A percentile compares a stretch with the other conserved stretches of the same genome.
These are phyloP conservation scores for Neodiprion pinetum DNA, from an alignment of 1,140 invertebrate species.

Conservation along the genomic window DNA sequence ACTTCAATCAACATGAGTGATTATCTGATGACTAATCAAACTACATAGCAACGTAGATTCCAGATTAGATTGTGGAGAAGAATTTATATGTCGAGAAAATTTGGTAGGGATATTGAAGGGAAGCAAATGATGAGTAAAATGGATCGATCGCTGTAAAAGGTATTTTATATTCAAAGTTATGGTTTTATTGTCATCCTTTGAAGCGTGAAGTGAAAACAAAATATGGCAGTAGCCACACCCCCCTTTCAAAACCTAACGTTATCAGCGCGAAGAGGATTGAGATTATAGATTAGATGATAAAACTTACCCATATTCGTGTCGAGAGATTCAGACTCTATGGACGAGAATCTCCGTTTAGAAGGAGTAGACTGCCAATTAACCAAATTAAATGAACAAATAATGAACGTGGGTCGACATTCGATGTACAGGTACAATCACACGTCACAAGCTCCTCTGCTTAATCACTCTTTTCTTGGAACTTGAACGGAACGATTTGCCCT, in stretches of 20 bases:
- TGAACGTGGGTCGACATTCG: slow-evolving; percentile 1
- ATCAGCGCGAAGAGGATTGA: background rate
- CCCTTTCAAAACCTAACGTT: background rate
- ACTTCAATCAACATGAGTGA: background rate
- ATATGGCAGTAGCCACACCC: slow-evolving; percentile 1
- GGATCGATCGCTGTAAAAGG: no score
- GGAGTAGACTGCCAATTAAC: background rate
- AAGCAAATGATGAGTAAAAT: no score
- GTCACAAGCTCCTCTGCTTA: background rate
- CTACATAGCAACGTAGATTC: background rate
- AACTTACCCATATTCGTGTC: background rate
- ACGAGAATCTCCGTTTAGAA: background rate
- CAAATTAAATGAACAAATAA: background rate
- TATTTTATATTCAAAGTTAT: no score
- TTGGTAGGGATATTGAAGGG: no score
- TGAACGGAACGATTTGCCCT: background rate
- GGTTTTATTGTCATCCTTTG: background rate
- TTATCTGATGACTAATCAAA: background rate
- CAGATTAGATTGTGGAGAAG: background rate
- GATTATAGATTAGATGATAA: background rate
- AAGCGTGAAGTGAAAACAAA: background rate
- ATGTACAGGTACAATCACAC: background rate
- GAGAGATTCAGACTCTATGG: background rate
- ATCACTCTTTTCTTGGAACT: background rate
- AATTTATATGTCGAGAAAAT: background rate